Evolutionary conservation across 2,797 vertebrate species (phyloP).

Genomic region (Gambelia wislizenii): DNA sequence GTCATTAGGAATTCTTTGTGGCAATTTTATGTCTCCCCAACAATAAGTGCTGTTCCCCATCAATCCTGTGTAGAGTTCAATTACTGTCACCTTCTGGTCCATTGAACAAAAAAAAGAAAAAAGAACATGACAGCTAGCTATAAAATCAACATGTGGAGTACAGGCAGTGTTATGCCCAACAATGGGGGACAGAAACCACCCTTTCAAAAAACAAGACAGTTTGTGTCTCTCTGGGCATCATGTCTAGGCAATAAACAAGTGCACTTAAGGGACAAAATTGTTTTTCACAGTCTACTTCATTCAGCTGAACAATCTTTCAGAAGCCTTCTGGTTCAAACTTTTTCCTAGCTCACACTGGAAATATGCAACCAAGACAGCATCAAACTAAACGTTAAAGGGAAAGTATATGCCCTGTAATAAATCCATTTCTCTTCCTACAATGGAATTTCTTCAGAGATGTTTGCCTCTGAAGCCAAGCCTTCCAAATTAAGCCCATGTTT

Average conservation of each 20-base stretch:
- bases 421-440: no score
- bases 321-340: background rate
- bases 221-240: background rate
- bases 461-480: no score
- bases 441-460: no score
- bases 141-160: slow-evolving; percentile 11
- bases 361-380: no score
- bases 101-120: slow-evolving; percentile 23
- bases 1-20: background rate
- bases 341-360: background rate
- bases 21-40: slow-evolving; percentile 10
- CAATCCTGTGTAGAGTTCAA: slow-evolving; percentile 36
- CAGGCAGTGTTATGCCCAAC: background rate
- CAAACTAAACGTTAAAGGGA: no score
- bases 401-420: no score
- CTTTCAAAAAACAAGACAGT: slow-evolving; percentile 7
- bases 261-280: background rate
- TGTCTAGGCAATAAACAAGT: background rate
- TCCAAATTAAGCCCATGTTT: no score
- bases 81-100: slow-evolving; percentile 23
- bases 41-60: background rate
- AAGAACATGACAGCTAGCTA: background rate
- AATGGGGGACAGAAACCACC: background rate
- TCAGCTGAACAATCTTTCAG: background rate
- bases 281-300: background rate